Evolutionary conservation across 2,113 vertebrate genomes (phyloP).

Genomic region (Dasyornis broadbenti): DNA sequence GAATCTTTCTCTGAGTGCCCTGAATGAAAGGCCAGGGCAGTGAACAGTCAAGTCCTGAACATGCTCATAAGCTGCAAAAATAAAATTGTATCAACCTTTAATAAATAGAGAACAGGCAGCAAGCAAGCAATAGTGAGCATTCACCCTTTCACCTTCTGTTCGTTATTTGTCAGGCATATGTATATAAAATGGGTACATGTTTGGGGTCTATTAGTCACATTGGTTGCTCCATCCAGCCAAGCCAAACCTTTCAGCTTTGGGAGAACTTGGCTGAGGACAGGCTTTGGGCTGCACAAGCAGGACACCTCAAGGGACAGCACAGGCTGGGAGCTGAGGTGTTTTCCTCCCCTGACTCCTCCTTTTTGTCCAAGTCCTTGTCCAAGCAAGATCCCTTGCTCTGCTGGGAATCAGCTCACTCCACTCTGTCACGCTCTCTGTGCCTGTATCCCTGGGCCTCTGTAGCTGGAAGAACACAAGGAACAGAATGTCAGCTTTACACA

Average conservation of each 20-base stretch:
- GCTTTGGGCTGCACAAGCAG: background rate
- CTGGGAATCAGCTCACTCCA: background rate
- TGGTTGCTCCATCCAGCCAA: background rate
- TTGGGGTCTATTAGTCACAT: background rate
- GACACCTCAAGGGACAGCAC: background rate
- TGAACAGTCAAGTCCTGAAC: background rate
- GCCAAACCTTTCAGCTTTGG: background rate
- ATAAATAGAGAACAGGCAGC: constrained; percentile 44
- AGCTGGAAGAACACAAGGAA: background rate
- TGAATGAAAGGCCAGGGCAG: background rate
- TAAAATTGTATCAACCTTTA: background rate
- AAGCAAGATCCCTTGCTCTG: background rate
- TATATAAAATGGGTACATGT: background rate
- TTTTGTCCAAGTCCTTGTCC: background rate
- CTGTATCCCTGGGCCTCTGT: constrained; percentile 10
- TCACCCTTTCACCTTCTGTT: background rate
- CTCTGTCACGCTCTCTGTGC: background rate
- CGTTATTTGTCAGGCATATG: background rate
- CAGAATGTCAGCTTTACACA: background rate
- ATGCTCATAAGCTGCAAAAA: background rate
- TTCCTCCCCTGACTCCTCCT: background rate
- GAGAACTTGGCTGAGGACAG: background rate
- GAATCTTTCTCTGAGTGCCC: background rate
- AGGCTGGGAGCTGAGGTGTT: background rate
- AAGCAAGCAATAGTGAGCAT: background rate